Evolutionary conservation across 2,797 vertebrate species (phyloP), one percentile per base, ranked within the genome.

Genomic region (Pipistrellus kuhlii): DNA sequence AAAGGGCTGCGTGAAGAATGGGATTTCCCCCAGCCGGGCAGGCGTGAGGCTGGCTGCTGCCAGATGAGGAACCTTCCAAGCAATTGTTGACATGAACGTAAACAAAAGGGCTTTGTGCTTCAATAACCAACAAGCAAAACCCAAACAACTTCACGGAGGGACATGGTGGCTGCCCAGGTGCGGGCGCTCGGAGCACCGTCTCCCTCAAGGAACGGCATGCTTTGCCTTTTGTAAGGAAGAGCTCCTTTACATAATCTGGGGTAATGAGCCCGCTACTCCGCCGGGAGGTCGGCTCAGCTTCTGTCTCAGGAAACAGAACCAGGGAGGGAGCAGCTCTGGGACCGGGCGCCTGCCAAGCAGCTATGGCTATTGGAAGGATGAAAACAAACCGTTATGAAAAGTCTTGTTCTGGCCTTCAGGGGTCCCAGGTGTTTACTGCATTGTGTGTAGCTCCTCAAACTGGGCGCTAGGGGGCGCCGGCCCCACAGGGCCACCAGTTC

Each of bases 221-320:
- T 93, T 78, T 57, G 15, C 21, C 66, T 78, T 78, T 82, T 53
- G 12, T 71, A 80, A 83, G 69, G 62, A 78, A 81, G 85, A 85
- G 41, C 46, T 44, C 88, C 85, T 92, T 93, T 93, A 32, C 71
- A 30, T 73, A 88, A 73, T 13, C 27, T 1, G 44, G 57, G 15
- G 23, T 73, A 81, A 90, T 92, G 94, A 44, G 85, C 81, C 77
- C 68, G 64, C 5, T 23, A 41, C 55, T 85, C 92, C 32, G 68
- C 0, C 48, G 66, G 81, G 85, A 62, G 6, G 87, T 82, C 18
- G 13, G 46, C 72, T 87, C 10, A 35, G 73, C 69, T 93, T 93
- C 92, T 75, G 85, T 95, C 85, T 87, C 27, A 94, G 83, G 46
- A 85, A 90, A 88, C 69, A 90, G 64, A 87, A 62, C 46, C 21